phyloP scores from a whole-genome alignment of 1,140 invertebrate genomes.

The Lepidurus couesii region DNA sequence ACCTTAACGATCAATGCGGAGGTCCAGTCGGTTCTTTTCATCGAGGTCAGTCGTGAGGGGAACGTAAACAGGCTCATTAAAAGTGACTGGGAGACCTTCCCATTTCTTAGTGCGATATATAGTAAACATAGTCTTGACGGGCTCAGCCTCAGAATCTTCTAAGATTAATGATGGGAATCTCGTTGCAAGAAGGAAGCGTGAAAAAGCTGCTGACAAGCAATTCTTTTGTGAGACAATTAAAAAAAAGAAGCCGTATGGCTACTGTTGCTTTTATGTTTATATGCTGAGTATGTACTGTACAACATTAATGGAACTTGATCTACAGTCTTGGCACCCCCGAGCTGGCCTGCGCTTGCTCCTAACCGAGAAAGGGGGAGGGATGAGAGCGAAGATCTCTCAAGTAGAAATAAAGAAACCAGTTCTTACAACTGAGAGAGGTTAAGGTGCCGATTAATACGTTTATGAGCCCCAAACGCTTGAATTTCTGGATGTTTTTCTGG shows the following conservation, averaged over 20 bases:
- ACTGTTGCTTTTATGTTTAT: not conserved
- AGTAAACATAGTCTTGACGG: constrained; percentile 15
- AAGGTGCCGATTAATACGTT: no score
- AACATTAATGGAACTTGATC: no score
- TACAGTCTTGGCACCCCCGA: no score
- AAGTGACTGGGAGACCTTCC: not conserved
- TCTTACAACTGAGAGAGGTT: no score
- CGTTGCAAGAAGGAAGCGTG: not conserved
- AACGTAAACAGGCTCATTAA: constrained; percentile 19
- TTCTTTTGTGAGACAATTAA: not conserved
- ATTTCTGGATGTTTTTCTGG: no score
- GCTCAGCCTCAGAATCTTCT: not conserved
- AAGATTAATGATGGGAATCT: not conserved
- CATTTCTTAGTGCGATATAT: not conserved
- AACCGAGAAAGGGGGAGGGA: no score
- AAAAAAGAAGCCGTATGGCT: not conserved
- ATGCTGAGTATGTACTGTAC: no score
- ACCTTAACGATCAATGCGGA: constrained; percentile 1
- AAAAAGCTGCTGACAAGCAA: constrained; percentile 8
- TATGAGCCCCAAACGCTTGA: no score
- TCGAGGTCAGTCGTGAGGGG: constrained; percentile 9
- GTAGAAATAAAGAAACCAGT: no score
- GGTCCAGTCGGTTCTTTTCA: not conserved
- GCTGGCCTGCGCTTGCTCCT: no score
- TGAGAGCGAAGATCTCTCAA: no score